These are phyloP conservation scores for Varanus komodoensis DNA, from an alignment of 2,113 vertebrate genomes.

Conservation along the genomic window DNA sequence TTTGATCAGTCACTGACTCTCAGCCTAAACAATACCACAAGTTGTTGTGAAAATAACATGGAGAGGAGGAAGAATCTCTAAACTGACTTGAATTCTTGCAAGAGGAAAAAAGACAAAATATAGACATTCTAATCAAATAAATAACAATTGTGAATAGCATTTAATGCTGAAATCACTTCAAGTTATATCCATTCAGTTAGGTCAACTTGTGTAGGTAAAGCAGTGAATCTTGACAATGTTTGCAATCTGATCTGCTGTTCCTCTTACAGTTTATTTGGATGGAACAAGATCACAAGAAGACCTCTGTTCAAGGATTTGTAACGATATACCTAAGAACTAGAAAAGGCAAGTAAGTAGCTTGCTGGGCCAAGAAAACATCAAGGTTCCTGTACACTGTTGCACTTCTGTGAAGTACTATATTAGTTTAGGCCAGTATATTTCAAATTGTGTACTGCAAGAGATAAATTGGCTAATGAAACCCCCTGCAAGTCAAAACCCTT, in stretches of 20 bases:
- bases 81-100: too few relatives aligned
- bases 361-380: background rate
- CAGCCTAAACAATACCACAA: too few relatives aligned
- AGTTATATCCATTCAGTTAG: background rate
- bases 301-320: constrained; percentile 79
- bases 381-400: background rate
- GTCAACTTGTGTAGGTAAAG: background rate
- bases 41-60: too few relatives aligned
- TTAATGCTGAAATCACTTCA: too few relatives aligned
- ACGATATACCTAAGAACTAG: constrained; percentile 80
- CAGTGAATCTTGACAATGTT: background rate
- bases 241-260: constrained; percentile 17
- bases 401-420: background rate
- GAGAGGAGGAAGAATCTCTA: too few relatives aligned
- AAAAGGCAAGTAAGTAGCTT: constrained; percentile 74
- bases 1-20: too few relatives aligned
- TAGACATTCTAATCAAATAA: too few relatives aligned
- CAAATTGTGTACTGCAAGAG: background rate
- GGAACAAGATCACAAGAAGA: constrained; percentile 85
- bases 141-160: too few relatives aligned
- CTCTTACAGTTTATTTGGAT: constrained; percentile 86
- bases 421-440: background rate
- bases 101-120: too few relatives aligned
- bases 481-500: background rate
- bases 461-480: background rate